Evolutionary conservation across 2,888 invertebrate species (phyloP), one percentile per base, ranked within the genome.

Genomic region (Tachina fera): DNA sequence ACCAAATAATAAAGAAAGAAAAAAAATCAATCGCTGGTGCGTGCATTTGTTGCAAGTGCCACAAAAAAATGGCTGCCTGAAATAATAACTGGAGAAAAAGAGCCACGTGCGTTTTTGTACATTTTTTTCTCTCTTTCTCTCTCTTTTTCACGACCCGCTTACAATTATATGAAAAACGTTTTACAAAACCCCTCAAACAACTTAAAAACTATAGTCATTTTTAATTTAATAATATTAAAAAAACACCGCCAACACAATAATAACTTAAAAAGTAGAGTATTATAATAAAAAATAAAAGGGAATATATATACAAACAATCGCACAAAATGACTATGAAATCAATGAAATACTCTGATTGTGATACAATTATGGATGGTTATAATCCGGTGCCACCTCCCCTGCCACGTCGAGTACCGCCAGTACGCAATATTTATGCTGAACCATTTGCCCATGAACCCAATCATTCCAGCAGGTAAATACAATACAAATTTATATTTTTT

Each of bases 301-400:
- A 61, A 43, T 60, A 45, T 51, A 49, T 6, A 10, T n/a, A 60
- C 47, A 65, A 49, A 51, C 71, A 83, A 71, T 47, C 19, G 74
- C 53, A 43, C 89, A 91, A 90, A 89, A 93, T 93, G 93, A 93
- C 93, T 90, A 93, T 93, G 93, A 93, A 93, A 92, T 93, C 93
- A 89, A 93, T 93, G 89, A 93, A 93, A 91, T 93, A 93, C 90
- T 92, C 93, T 89, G 93, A 93, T 92, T 93, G 93, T 92, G 93
- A 93, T 92, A 93, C 93, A 88, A 93, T 93, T 90, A 93, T 93
- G 93, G 93, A 93, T 90, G 92, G 93, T 88, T 93, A 93, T 90
- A 93, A 93, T 91, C 93, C 93, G 74, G 93, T 93, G 88, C 93
- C 93, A 87, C 93, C 93, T 31, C 93, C 93, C 74, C 89, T 93